Percentiles rank a stretch among this genome's conserved stretches.
Conservation (phyloP, 2,888 invertebrate genomes). For the Endomychus coccineus region DNA sequence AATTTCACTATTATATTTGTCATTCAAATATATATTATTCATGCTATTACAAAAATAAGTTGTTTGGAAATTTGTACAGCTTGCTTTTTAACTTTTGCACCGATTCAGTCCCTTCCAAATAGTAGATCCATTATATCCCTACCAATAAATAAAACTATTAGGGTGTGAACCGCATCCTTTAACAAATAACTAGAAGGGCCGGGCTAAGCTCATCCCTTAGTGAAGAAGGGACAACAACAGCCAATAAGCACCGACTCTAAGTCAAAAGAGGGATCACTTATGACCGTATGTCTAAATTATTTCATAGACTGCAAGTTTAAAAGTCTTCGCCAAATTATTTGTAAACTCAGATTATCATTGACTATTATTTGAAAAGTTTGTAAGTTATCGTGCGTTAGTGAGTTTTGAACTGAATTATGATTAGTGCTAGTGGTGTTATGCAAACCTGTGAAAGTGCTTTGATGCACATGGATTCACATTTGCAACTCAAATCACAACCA, state of each 20-base stretch:
- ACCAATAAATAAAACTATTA: too few species aligned
- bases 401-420: constrained; percentile 2
- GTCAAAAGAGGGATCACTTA: constrained; percentile 8
- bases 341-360: constrained; percentile 11
- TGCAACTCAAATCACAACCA: constrained; percentile 5
- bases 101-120: too few species aligned
- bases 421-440: constrained; percentile 10
- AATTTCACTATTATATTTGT: too few species aligned
- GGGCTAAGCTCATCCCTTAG: constrained; percentile 18
- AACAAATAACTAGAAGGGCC: constrained; percentile 14
- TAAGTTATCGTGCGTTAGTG: not conserved
- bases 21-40: too few species aligned
- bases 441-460: constrained; percentile 5
- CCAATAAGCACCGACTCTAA: constrained; percentile 5
- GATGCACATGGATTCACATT: constrained; percentile 8
- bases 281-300: not conserved
- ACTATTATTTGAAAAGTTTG: not conserved
- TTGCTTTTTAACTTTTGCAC: too few species aligned
- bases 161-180: not conserved
- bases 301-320: constrained; percentile 10
- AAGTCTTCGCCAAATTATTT: constrained; percentile 12
- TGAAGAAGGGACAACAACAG: constrained; percentile 15
- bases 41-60: too few species aligned
- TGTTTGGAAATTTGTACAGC: too few species aligned
- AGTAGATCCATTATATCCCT: too few species aligned